phyloP scores from a whole-genome alignment of 2,113 vertebrate genomes.

The Datnioides undecimradiatus region DNA sequence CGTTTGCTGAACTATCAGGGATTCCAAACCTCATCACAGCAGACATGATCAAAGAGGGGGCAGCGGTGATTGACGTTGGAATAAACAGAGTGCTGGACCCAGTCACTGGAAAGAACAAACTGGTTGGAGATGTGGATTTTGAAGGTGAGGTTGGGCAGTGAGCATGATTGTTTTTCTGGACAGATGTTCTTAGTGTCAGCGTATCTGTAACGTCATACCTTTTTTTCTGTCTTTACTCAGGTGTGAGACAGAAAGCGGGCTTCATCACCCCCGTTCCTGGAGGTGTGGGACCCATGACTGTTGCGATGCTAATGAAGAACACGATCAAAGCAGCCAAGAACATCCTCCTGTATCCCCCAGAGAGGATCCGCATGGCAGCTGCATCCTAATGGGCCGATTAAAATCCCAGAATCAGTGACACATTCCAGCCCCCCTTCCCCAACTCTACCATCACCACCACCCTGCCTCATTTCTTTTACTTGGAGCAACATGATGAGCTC shows the following conservation, averaged over 20 bases:
- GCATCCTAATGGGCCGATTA: constrained; percentile 70
- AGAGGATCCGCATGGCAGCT: constrained; percentile 84
- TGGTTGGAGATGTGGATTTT: constrained; percentile 98
- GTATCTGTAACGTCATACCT: not conserved
- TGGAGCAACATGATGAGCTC: constrained; percentile 37
- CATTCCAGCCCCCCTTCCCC: constrained; percentile 65
- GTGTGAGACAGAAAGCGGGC: constrained; percentile 92
- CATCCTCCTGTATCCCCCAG: constrained; percentile 83
- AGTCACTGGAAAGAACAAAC: constrained; percentile 86
- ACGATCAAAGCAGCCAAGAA: constrained; percentile 97
- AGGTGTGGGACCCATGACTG: constrained; percentile 97
- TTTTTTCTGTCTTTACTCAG: constrained; percentile 73
- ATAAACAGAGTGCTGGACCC: constrained; percentile 95
- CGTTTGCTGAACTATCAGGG: constrained; percentile 78
- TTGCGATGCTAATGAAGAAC: constrained; percentile 99
- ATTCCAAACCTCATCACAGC: constrained; percentile 98
- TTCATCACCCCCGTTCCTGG: constrained; percentile 97
- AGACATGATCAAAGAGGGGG: constrained; percentile 98
- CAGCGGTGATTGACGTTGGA: constrained; percentile 94
- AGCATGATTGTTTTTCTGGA: not conserved
- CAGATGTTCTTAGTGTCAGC: not conserved
- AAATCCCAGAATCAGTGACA: constrained; percentile 33
- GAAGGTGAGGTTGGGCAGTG: constrained; percentile 85
- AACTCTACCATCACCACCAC: constrained; percentile 21
- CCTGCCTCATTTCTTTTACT: constrained; percentile 35